phyloP scores from a whole-genome alignment of 2,888 invertebrate species.

The Mamestra brassicae region DNA sequence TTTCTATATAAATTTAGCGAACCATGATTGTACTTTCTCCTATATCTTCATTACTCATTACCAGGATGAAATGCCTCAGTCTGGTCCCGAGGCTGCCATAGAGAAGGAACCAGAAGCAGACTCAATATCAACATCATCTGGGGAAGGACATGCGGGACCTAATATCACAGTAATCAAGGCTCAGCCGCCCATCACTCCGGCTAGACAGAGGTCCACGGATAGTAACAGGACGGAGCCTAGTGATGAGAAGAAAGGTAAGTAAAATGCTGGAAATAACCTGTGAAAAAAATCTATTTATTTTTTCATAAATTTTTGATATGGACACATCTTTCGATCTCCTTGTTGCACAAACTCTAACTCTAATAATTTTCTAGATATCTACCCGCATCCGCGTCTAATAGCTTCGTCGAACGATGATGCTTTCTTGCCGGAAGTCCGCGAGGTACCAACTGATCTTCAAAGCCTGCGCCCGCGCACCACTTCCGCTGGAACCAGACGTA shows the following conservation, averaged over 20 bases:
- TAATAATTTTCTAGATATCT: slow-evolving; percentile 40
- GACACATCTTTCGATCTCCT: no score
- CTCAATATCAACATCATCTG: slow-evolving; percentile 84
- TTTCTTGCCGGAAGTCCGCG: slow-evolving; percentile 85
- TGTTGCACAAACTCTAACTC: not conserved
- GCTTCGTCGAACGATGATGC: slow-evolving; percentile 86
- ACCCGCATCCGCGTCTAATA: slow-evolving; percentile 69
- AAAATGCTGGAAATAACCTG: not conserved
- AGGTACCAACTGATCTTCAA: slow-evolving; percentile 79
- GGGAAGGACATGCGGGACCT: slow-evolving; percentile 82
- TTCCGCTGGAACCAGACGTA: slow-evolving; percentile 86
- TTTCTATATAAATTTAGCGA: not conserved
- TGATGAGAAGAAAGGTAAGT: slow-evolving; percentile 86
- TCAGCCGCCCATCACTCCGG: slow-evolving; percentile 80
- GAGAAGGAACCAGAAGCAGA: slow-evolving; percentile 83
- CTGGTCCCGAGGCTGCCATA: slow-evolving; percentile 80
- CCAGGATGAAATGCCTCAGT: slow-evolving; percentile 86
- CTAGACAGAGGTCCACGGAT: slow-evolving; percentile 90
- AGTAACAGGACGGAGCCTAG: slow-evolving; percentile 89
- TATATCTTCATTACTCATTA: slow-evolving; percentile 30
- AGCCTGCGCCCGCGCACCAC: slow-evolving; percentile 84
- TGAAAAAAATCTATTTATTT: no score
- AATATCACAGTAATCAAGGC: slow-evolving; percentile 84
- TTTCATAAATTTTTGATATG: no score
- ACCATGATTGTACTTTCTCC: not conserved